Percentiles rank a stretch among this genome's conserved stretches.
Conservation (phyloP, 1,140 invertebrate species). For the Ceratosolen solmsi region DNA sequence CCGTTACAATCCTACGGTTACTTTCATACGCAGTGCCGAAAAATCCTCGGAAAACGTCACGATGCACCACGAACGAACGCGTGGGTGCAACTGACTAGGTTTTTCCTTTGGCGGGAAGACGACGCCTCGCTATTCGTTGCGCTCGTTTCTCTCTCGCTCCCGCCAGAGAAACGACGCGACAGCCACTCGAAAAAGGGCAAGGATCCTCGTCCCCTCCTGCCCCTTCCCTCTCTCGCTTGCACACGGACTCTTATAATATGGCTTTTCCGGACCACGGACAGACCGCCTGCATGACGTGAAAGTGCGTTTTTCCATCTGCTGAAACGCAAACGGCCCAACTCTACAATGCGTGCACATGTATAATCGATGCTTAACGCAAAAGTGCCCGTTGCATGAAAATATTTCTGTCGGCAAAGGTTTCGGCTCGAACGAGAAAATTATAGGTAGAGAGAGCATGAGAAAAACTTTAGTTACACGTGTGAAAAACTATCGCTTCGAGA, state of each 20-base stretch:
- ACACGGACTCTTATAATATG: background rate
- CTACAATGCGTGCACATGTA: background rate
- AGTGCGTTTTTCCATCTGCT: constrained; percentile 36
- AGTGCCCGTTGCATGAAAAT: background rate
- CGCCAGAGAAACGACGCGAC: constrained; percentile 6
- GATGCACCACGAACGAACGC: constrained; percentile 50
- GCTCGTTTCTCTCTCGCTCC: background rate
- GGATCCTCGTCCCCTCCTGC: constrained; percentile 36
- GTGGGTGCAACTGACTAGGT: constrained; percentile 59
- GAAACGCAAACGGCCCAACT: background rate
- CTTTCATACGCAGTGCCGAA: background rate
- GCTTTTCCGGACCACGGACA: constrained; percentile 31
- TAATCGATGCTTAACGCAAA: background rate
- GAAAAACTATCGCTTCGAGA: background rate
- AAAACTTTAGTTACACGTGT: background rate
- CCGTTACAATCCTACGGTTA: background rate
- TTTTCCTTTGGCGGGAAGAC: constrained; percentile 55
- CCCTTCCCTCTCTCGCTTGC: background rate
- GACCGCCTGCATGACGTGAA: background rate
- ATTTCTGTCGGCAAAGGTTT: background rate
- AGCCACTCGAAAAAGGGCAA: constrained; percentile 41
- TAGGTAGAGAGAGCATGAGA: background rate
- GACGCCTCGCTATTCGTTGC: constrained; percentile 25
- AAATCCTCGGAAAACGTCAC: constrained; percentile 5
- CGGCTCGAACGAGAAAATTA: background rate